These are phyloP conservation scores for Scaptomyza reducta DNA, from an alignment of 2,888 invertebrate genomes.

Conservation along the genomic window DNA sequence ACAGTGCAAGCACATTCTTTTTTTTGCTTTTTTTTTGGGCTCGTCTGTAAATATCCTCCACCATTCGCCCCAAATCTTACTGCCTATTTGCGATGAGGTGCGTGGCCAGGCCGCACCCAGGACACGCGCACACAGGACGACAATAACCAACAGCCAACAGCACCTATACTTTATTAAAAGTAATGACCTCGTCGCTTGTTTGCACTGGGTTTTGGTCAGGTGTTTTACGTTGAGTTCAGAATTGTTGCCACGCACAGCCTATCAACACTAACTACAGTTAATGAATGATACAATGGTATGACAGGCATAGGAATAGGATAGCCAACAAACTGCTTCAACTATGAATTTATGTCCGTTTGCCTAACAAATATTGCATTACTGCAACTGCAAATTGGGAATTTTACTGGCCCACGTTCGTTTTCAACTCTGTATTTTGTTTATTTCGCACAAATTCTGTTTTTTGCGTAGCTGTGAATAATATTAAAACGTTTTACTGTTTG, in stretches of 20 bases:
- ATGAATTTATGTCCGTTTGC: background rate
- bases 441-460: no score
- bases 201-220: slow-evolving; percentile 19
- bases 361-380: background rate
- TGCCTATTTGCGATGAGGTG: slow-evolving; percentile 26
- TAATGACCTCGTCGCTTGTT: slow-evolving; percentile 65
- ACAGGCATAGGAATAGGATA: background rate
- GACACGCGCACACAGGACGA: slow-evolving; percentile 10
- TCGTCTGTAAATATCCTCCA: slow-evolving; percentile 20
- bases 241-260: slow-evolving; percentile 8
- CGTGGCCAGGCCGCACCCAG: slow-evolving; percentile 43
- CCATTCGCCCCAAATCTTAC: background rate
- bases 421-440: no score
- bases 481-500: no score
- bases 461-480: no score
- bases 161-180: slow-evolving; percentile 65
- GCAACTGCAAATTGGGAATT: background rate
- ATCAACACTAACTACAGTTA: slow-evolving; percentile 18
- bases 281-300: slow-evolving; percentile 18
- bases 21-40: slow-evolving; percentile 13
- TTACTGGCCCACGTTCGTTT: no score
- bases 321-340: background rate
- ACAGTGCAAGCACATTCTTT: slow-evolving; percentile 18
- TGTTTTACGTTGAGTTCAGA: slow-evolving; percentile 13
- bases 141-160: slow-evolving; percentile 14